Base-by-base conservation (phyloP, 2,888 invertebrate genomes). In the Chrysotoxum bicinctum region DNA sequence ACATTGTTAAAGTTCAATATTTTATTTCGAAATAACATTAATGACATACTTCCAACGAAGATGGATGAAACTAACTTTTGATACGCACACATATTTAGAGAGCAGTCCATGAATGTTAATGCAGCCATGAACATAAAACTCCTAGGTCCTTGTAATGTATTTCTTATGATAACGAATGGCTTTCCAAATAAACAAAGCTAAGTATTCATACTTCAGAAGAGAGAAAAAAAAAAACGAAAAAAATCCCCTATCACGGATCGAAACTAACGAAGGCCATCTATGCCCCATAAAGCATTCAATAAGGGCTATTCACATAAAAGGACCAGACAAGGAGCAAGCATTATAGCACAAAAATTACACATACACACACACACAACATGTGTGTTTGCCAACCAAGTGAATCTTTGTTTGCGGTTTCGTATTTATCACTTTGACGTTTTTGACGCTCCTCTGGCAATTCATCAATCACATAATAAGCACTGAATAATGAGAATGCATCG, bases 401-500 rank as follows among this genome's bases (percentile, higher is more conserved):
- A 85, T 85, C 75, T 76, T 77, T 73, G 81, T 80, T 72, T 84
- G 84, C 72, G 84, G 85, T 73, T 73, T 73, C 81, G 70, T 81
- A 85, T 85, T 85, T 85, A 85, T 85, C 85, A 85, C 73, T 81
- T 73, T 85, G 85, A 85, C 85, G 73, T 73, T 50, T 81, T 85
- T 81, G 81, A 77, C 76, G 85, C 76, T 73, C 32, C 64, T 32
- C 23, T 40, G 81, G 69, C 68, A 69, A 77, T 81, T 77, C 80
- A 85, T 85, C 85, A 85, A 81, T 81, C 84, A 85, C 60, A 73
- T 56, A 73, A 64, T 85, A 85, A 85, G 68, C 76, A 81, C 76
- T 73, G 76, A 85, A 85, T 85, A 85, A 85, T 85, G 85, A 85
- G 81, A 85, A 81, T 85, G 85, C 85, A 85, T 81, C 52, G 69